Percentiles rank a stretch among this genome's conserved stretches.
Evolutionary conservation across 2,888 invertebrate species (phyloP).

Genomic region (Synanthedon andrenaeformis): DNA sequence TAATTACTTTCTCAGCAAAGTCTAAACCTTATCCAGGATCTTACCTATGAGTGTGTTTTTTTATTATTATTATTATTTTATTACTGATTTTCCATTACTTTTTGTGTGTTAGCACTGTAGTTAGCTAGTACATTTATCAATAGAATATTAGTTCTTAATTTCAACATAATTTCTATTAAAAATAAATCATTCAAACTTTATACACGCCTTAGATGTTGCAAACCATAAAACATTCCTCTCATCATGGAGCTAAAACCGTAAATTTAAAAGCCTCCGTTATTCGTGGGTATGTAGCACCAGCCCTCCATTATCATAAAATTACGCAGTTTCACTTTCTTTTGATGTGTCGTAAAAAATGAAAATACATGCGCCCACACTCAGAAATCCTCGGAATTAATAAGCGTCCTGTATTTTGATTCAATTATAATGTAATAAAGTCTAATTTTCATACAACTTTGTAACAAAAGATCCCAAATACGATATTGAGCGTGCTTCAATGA

Average conservation of each 20-base stretch:
- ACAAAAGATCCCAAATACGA: too few species aligned
- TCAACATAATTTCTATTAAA: slow-evolving; percentile 8
- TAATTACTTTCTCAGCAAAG: too few species aligned
- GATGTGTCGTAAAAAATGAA: slow-evolving; percentile 61
- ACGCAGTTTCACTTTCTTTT: slow-evolving; percentile 65
- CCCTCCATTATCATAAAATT: slow-evolving; percentile 67
- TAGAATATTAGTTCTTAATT: neutral
- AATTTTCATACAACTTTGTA: too few species aligned
- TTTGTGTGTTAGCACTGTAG: too few species aligned
- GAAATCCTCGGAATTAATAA: slow-evolving; percentile 13
- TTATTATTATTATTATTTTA: too few species aligned
- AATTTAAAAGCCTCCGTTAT: slow-evolving; percentile 62
- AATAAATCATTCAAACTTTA: too few species aligned
- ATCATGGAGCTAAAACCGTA: slow-evolving; percentile 48
- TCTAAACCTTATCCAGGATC: too few species aligned
- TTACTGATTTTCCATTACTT: too few species aligned
- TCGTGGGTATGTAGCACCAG: slow-evolving; percentile 37
- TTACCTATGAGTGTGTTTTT: too few species aligned
- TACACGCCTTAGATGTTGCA: slow-evolving; percentile 33
- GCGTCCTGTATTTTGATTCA: slow-evolving; percentile 2
- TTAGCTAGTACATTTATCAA: too few species aligned
- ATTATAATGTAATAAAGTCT: too few species aligned
- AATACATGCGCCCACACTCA: slow-evolving; percentile 34
- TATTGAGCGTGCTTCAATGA: too few species aligned
- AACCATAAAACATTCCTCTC: slow-evolving; percentile 47